Evolutionary conservation across 2,888 invertebrate species (phyloP).

Genomic region (Penaeus monodon): DNA sequence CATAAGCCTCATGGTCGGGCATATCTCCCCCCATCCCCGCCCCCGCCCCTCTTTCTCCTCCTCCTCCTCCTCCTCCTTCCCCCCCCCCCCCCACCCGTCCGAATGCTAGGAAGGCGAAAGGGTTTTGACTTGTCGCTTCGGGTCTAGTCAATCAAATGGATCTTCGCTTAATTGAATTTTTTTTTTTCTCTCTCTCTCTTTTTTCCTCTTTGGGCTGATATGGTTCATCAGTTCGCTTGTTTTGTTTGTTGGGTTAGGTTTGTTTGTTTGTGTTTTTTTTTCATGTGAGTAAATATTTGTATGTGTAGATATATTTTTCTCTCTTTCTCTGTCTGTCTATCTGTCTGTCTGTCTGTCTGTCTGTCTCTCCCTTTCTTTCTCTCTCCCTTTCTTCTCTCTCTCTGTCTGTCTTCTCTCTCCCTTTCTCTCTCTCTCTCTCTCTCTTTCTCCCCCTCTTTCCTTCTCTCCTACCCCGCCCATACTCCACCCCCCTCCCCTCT

Average conservation of each 20-base stretch:
- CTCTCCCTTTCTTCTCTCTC: constrained; percentile 4
- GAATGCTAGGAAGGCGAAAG: too few relatives aligned
- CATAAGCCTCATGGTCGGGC: constrained; percentile 47
- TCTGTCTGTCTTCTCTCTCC: background rate
- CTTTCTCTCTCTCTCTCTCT: background rate
- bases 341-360: constrained; percentile 24
- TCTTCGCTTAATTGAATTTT: too few relatives aligned
- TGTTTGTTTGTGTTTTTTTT: background rate
- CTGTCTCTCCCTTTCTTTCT: constrained; percentile 25
- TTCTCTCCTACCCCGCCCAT: background rate
- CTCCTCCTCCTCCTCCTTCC: too few relatives aligned
- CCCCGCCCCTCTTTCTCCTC: too few relatives aligned
- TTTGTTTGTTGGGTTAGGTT: background rate
- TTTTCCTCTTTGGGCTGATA: too few relatives aligned
- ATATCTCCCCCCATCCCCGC: too few relatives aligned
- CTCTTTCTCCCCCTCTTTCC: background rate
- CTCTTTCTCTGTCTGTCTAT: constrained; percentile 14
- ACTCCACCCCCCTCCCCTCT: too few relatives aligned
- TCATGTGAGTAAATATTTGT: background rate
- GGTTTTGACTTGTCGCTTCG: too few relatives aligned
- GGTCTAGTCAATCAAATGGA: too few relatives aligned
- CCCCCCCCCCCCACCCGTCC: too few relatives aligned
- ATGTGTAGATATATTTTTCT: background rate
- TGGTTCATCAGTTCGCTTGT: too few relatives aligned
- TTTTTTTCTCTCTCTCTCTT: too few relatives aligned